phyloP scores from a whole-genome alignment of 2,888 invertebrate genomes.

The Rhogogaster chlorosoma region DNA sequence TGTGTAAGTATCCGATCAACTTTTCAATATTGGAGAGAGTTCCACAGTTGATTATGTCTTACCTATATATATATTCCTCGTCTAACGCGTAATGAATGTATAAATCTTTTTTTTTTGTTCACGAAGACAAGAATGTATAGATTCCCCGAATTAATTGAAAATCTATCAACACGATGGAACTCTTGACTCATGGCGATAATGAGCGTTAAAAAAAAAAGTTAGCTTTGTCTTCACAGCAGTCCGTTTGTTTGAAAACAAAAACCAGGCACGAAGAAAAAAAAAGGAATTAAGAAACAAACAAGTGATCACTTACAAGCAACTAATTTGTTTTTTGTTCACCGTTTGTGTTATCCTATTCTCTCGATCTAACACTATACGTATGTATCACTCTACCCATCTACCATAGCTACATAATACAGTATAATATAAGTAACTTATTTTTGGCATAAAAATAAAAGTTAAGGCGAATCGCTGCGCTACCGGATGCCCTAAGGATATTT shows the following conservation, averaged over 20 bases:
- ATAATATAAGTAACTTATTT: background rate
- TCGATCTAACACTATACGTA: background rate
- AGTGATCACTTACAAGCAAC: background rate
- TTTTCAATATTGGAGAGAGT: no score
- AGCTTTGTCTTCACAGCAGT: background rate
- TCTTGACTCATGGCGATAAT: background rate
- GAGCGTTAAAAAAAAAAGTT: background rate
- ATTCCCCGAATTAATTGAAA: background rate
- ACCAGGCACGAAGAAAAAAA: background rate
- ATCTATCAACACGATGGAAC: conserved; percentile 3
- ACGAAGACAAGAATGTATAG: background rate
- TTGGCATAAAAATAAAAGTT: conserved; percentile 11
- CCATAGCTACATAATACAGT: background rate
- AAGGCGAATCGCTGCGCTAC: background rate
- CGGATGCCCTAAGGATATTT: conserved; percentile 32
- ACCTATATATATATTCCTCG: no score
- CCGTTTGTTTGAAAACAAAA: background rate
- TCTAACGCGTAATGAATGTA: no score
- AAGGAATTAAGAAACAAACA: background rate
- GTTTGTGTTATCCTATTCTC: background rate
- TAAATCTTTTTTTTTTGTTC: no score
- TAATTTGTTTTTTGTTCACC: background rate
- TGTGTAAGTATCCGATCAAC: no score
- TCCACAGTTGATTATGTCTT: no score
- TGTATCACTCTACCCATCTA: background rate